Base-by-base conservation (phyloP, 2,797 vertebrate genomes). In the Vipera latastei region DNA sequence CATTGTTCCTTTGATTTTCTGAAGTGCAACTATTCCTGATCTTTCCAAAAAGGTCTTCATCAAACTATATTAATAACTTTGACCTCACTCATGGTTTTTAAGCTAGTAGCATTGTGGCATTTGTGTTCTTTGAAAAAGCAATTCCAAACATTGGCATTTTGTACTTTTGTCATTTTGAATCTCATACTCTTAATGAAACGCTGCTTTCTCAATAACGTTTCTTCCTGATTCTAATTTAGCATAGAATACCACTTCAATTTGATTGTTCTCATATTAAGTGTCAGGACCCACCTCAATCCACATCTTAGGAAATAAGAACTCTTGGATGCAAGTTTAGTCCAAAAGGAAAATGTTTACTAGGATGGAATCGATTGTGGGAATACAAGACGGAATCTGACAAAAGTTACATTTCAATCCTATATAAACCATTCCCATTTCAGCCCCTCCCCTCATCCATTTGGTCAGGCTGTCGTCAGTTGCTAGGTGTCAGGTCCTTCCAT, bases 1-100 rank as follows among this genome's bases (percentile, higher is more conserved):
- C 96, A 97, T 95, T 96, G 96, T 96, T 96, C 94, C 94, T 94
- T 97, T 97, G 96, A 93, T 96, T 97, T 95, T 94, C 85, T 56
- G 91, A 96, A 96, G 92, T 51, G 89, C 94, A 96, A 94, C 95
- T 95, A 94, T 94, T 97, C 94, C 95, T 95, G 92, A 94, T 90
- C 95, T 95, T 96, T 97, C 96, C 94, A 94, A 94, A 96, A 95
- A 90, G 86, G 51, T 78, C 85, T 65, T 91, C 78, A 94, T 95
- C 92, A 94, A 73, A 93, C 93, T 92, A 89, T 89, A 95, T 92
- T 94, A 93, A 95, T 89, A 92, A 93, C 90, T 63, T 88, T 90
- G 94, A 89, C 94, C 86, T 91, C 26, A 5, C 0, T 91, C 93
- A 86, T 92, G 85, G 91, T 26, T 44, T 94, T 78, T 91, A 16